A percentile compares a stretch with the other conserved stretches of the same genome.
Evolutionary conservation across 2,888 invertebrate genomes (phyloP).

Genomic region (Tanytarsus gracilentus): DNA sequence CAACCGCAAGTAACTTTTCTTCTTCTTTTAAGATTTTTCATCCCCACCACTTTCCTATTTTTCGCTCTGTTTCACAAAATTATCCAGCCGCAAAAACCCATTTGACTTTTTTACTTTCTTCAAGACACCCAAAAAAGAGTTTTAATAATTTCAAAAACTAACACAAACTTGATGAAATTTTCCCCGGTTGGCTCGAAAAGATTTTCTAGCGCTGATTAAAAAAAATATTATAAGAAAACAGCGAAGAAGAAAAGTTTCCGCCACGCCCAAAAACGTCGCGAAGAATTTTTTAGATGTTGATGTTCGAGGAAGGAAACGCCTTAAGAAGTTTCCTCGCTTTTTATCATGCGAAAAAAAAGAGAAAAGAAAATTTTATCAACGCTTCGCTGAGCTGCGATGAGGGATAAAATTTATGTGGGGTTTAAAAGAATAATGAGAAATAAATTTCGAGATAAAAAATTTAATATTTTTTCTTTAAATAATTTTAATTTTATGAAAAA

Average conservation of each 20-base stretch:
- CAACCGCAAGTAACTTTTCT: too few species aligned
- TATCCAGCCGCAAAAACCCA: not conserved
- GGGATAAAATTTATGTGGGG: too few species aligned
- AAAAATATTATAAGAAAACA: constrained; percentile 8
- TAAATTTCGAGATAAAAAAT: not conserved
- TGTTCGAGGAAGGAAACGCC: constrained; percentile 16
- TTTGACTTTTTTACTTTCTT: not conserved
- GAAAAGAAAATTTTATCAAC: not conserved
- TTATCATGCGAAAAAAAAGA: too few species aligned
- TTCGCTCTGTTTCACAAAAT: not conserved
- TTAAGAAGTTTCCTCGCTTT: constrained; percentile 23
- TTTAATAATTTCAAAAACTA: too few species aligned
- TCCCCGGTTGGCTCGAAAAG: too few species aligned
- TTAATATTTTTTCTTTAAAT: too few species aligned
- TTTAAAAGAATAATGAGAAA: not conserved
- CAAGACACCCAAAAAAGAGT: too few species aligned
- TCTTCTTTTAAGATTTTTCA: not conserved
- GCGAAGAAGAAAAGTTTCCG: constrained; percentile 10
- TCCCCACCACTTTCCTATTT: not conserved
- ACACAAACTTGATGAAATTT: too few species aligned
- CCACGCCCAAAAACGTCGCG: constrained; percentile 15
- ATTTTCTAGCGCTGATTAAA: not conserved
- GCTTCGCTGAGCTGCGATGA: too few species aligned
- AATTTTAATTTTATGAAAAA: too few species aligned
- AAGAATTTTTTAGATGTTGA: not conserved